Conservation (phyloP, 2,797 vertebrate species). For the Melanotaenia trifasciata region DNA sequence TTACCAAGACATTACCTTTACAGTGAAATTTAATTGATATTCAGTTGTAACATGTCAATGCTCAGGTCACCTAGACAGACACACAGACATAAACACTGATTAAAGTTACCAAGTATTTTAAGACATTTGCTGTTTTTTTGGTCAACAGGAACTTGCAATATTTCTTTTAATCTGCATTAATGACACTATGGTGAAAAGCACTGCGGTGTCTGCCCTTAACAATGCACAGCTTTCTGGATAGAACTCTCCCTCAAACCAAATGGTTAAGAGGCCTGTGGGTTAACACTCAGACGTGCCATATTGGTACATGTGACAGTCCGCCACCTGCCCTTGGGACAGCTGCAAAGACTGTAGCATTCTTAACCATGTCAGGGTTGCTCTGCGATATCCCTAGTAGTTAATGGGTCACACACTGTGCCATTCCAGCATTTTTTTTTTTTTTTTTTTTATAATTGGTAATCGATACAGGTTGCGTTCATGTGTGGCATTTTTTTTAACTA, state of each 20-base stretch:
- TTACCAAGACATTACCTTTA: conserved; percentile 61
- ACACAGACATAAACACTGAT: conserved; percentile 68
- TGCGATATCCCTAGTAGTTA: conserved; percentile 22
- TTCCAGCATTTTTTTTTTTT: conserved; percentile 18
- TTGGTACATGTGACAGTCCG: conserved; percentile 49
- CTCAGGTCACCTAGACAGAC: conserved; percentile 61
- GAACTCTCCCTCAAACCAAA: conserved; percentile 27
- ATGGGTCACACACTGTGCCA: conserved; percentile 22
- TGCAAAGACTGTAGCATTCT: conserved; percentile 67
- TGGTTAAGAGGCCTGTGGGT: conserved; percentile 36
- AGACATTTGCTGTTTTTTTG: conserved; percentile 67
- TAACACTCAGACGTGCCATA: conserved; percentile 35
- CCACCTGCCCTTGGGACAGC: conserved; percentile 76
- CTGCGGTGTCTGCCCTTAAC: conserved; percentile 80
- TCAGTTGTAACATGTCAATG: conserved; percentile 64
- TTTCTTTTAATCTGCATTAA: conserved; percentile 46
- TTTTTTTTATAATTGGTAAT: conserved; percentile 14
- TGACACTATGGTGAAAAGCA: conserved; percentile 77
- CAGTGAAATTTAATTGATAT: conserved; percentile 64
- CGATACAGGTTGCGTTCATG: conserved; percentile 12
- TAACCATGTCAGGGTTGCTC: conserved; percentile 45
- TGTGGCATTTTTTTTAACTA: conserved; percentile 36
- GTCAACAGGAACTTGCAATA: conserved; percentile 61
- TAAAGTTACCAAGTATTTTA: conserved; percentile 49
- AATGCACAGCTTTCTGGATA: conserved; percentile 66